phyloP scores from a whole-genome alignment of 2,888 invertebrate species.

The Sympetrum striolatum region DNA sequence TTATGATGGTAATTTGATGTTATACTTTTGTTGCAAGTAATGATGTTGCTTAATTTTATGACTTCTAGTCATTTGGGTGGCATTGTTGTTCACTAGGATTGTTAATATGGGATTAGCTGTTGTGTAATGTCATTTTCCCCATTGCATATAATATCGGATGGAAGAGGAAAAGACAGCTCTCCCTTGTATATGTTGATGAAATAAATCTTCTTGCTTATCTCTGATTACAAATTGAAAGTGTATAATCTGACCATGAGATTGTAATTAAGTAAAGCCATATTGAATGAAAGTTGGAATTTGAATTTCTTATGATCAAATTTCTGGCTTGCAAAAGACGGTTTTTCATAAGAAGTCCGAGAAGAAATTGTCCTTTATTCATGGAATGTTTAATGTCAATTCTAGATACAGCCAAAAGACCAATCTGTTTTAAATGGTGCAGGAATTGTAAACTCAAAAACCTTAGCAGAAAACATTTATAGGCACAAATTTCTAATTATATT shows the following conservation, averaged over 20 bases:
- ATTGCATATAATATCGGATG: constrained; percentile 21
- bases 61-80: constrained; percentile 38
- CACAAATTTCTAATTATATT: no score
- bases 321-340: no score
- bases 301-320: no score
- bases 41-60: constrained; percentile 41
- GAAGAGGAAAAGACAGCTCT: constrained; percentile 40
- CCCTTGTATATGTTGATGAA: constrained; percentile 38
- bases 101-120: constrained; percentile 43
- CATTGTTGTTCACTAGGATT: constrained; percentile 43
- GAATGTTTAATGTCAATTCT: no score
- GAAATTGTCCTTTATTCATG: no score
- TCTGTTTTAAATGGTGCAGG: no score
- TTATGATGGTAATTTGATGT: constrained; percentile 42
- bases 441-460: no score
- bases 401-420: no score
- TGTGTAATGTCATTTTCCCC: constrained; percentile 27
- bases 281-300: neutral
- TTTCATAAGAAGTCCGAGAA: no score
- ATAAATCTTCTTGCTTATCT: constrained; percentile 38
- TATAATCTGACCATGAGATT: constrained; percentile 25
- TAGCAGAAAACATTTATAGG: no score
- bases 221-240: constrained; percentile 30
- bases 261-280: constrained; percentile 30
- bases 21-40: constrained; percentile 37